Percentiles rank a stretch among this genome's conserved stretches.
These are phyloP conservation scores for Neogobius melanostomus DNA, from an alignment of 2,113 vertebrate species.

Conservation along the genomic window DNA sequence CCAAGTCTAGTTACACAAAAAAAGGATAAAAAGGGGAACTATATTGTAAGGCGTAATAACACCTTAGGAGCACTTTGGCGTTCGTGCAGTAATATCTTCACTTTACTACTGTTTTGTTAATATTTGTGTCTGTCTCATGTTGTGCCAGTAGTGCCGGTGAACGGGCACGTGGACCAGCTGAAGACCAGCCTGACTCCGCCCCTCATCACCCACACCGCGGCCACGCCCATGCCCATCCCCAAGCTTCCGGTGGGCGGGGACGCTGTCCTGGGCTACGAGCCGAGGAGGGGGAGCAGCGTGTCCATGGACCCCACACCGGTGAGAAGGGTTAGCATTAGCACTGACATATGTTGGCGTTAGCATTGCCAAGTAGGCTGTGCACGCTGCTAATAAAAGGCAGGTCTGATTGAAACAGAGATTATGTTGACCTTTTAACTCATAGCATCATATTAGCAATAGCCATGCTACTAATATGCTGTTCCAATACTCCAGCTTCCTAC, in stretches of 20 bases:
- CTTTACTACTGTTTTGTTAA: no score
- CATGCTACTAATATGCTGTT: no score
- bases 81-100: no score
- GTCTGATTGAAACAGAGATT: no score
- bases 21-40: no score
- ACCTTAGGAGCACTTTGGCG: no score
- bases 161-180: conserved; percentile 84
- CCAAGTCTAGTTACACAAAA: no score
- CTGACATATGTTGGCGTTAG: not conserved
- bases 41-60: no score
- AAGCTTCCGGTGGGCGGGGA: conserved; percentile 84
- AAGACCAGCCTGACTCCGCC: conserved; percentile 90
- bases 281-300: conserved; percentile 83
- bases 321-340: conserved; percentile 39
- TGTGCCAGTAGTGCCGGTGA: conserved; percentile 82
- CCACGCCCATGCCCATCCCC: conserved; percentile 94
- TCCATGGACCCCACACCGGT: conserved; percentile 87
- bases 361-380: not conserved
- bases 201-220: conserved; percentile 94
- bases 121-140: not conserved
- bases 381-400: no score
- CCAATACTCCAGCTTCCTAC: no score
- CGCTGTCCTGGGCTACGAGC: conserved; percentile 66
- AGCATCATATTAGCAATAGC: no score
- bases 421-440: no score